These are phyloP conservation scores for Drosophila aff. DNA, from an alignment of 1,140 invertebrate species.

Conservation along the genomic window DNA sequence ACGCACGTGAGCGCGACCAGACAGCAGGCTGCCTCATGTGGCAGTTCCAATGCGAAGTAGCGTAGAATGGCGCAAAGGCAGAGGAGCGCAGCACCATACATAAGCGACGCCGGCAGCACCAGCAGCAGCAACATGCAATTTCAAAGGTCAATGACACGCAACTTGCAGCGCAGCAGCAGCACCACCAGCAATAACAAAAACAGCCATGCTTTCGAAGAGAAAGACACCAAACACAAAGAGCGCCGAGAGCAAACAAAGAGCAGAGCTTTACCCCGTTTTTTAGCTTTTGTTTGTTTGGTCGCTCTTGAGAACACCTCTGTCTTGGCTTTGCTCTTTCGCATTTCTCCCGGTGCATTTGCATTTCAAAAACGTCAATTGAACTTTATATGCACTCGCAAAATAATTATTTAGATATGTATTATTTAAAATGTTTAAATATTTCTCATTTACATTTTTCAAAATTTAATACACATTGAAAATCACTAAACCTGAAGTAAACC, in stretches of 20 bases:
- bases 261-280: slow-evolving; percentile 24
- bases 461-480: too few relatives aligned
- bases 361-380: slow-evolving; percentile 38
- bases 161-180: slow-evolving; percentile 59
- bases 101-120: slow-evolving; percentile 45
- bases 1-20: slow-evolving; percentile 60
- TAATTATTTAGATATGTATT: not conserved
- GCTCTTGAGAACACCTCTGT: slow-evolving; percentile 31
- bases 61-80: slow-evolving; percentile 71
- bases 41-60: slow-evolving; percentile 69
- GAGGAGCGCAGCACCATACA: slow-evolving; percentile 45
- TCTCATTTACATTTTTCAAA: too few relatives aligned
- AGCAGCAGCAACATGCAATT: slow-evolving; percentile 74
- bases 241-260: slow-evolving; percentile 9
- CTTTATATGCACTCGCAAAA: slow-evolving; percentile 3
- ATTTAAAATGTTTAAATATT: not conserved
- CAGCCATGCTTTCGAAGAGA: slow-evolving; percentile 17
- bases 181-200: slow-evolving; percentile 22
- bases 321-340: slow-evolving; percentile 22
- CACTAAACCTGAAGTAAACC: too few relatives aligned
- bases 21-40: slow-evolving; percentile 63
- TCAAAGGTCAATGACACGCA: slow-evolving; percentile 84
- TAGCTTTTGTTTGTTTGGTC: not conserved
- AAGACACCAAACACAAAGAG: slow-evolving; percentile 28
- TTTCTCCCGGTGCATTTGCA: slow-evolving; percentile 30